These are phyloP conservation scores for Lichenostomus cassidix DNA, from an alignment of 2,113 vertebrate species.

Conservation along the genomic window DNA sequence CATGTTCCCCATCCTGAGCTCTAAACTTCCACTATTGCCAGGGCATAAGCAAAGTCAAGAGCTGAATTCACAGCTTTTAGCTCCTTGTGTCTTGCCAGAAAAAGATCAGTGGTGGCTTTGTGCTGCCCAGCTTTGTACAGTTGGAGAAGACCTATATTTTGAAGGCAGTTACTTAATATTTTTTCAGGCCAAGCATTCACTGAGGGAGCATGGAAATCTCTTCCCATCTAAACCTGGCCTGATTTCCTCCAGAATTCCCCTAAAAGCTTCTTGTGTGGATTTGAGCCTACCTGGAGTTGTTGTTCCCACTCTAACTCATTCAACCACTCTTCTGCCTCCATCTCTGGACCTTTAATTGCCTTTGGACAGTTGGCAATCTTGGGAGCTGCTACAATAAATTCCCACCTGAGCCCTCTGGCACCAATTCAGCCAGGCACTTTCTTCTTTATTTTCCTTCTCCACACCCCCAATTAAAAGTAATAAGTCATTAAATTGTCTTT, in stretches of 20 bases:
- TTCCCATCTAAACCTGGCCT: not conserved
- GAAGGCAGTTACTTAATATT: not conserved
- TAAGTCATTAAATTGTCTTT: slow-evolving; percentile 33
- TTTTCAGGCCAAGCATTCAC: not conserved
- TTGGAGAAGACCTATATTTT: not conserved
- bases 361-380: not conserved
- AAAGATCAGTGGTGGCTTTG: not conserved
- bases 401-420: slow-evolving; percentile 39
- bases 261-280: not conserved
- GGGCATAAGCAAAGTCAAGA: not conserved
- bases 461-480: slow-evolving; percentile 6
- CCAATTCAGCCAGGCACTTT: slow-evolving; percentile 2
- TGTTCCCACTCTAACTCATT: not conserved
- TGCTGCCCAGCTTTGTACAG: not conserved
- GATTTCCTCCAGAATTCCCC: not conserved
- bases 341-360: slow-evolving; percentile 3
- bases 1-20: not conserved
- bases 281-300: not conserved
- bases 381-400: not conserved
- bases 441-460: not conserved
- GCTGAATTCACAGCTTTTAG: not conserved
- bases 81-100: not conserved
- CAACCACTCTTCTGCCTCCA: not conserved
- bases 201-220: not conserved
- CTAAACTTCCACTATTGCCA: not conserved